A percentile compares a stretch with the other conserved stretches of the same genome.
Evolutionary conservation across 2,113 vertebrate species (phyloP).

Genomic region (Dicerorhinus sumatrensis): DNA sequence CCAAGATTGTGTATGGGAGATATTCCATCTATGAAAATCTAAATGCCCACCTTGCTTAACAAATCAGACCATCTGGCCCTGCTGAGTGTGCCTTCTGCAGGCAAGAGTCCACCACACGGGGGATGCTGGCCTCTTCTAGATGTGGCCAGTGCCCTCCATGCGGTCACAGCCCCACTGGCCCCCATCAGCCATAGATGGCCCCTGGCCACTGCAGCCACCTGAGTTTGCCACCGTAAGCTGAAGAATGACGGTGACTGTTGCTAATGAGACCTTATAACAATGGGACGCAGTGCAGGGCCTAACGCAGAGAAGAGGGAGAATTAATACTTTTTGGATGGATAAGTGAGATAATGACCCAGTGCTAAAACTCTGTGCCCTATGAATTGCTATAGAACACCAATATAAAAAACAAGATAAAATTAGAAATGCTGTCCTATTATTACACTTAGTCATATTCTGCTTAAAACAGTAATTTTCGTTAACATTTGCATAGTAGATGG

Average conservation of each 20-base stretch:
- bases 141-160: rapidly evolving
- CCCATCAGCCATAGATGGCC: rapidly evolving
- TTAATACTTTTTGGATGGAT: rapidly evolving
- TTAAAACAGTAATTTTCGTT: slow-evolving; percentile 78
- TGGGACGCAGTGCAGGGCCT: neutral
- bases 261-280: rapidly evolving
- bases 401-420: slow-evolving; percentile 56
- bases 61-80: rapidly evolving
- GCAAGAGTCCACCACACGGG: rapidly evolving
- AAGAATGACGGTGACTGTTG: rapidly evolving
- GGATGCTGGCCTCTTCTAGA: rapidly evolving
- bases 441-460: slow-evolving; percentile 51
- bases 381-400: slow-evolving; percentile 54
- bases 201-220: neutral
- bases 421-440: slow-evolving; percentile 68
- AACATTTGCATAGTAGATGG: slow-evolving; percentile 84
- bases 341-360: rapidly evolving
- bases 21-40: neutral
- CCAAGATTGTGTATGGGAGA: neutral
- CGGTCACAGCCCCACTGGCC: rapidly evolving
- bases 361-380: neutral
- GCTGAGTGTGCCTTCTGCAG: rapidly evolving
- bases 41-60: neutral
- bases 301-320: rapidly evolving
- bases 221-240: too few relatives aligned